Conservation (phyloP, 2,797 vertebrate species). For the Gallinago nigripennis region DNA sequence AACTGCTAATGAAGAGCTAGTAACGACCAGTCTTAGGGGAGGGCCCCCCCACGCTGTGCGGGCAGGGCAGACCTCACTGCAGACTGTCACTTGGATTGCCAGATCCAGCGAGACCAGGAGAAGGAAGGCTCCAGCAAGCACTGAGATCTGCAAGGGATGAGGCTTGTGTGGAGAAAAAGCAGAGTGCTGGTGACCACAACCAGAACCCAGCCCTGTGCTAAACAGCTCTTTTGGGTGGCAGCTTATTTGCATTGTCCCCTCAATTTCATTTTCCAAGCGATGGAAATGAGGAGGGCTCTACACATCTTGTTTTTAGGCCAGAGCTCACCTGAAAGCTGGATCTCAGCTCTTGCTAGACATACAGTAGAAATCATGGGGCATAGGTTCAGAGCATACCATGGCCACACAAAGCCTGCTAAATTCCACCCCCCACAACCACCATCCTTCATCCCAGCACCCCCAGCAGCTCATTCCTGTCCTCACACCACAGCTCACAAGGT, state of each 20-base stretch:
- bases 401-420: not conserved
- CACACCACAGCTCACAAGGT: rapidly evolving
- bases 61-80: not conserved
- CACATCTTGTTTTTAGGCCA: not conserved
- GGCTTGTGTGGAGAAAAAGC: not conserved
- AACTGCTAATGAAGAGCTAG: not conserved
- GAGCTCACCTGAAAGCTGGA: not conserved
- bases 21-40: not conserved
- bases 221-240: not conserved
- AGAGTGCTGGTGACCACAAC: rapidly evolving
- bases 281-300: not conserved
- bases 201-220: not conserved
- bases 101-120: not conserved
- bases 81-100: not conserved
- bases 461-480: not conserved
- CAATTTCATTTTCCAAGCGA: not conserved
- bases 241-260: not conserved
- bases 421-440: not conserved
- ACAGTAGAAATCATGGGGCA: not conserved
- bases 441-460: not conserved
- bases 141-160: rapidly evolving
- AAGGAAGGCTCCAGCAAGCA: not conserved
- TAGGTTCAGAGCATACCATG: rapidly evolving
- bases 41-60: rapidly evolving
- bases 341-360: not conserved